A percentile compares a stretch with the other conserved stretches of the same genome.
Conservation (phyloP, 2,113 vertebrate genomes). For the Gobiocypris rarus region DNA sequence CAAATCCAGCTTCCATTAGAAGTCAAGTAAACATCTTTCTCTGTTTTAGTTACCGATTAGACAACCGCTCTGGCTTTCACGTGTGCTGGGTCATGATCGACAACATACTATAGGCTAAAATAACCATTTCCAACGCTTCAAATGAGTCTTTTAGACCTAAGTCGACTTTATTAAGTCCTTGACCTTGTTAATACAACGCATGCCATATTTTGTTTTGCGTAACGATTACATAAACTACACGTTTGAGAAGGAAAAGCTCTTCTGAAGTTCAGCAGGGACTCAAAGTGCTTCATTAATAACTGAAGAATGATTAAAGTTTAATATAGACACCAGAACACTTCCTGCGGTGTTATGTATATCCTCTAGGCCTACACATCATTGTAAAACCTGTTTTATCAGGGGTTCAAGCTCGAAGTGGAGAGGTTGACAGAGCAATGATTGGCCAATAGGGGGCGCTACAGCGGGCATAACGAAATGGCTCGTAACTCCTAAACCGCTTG, state of each 20-base stretch:
- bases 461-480: no score
- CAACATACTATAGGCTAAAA: neutral
- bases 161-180: no score
- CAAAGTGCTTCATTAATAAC: constrained; percentile 33
- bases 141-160: neutral
- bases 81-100: neutral
- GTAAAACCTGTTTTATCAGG: no score
- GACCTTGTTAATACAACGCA: neutral
- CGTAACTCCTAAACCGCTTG: no score
- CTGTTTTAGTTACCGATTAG: neutral
- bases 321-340: constrained; percentile 9
- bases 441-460: no score
- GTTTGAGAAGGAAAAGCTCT: neutral
- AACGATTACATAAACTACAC: neutral
- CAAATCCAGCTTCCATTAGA: neutral
- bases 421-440: no score
- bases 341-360: no score
- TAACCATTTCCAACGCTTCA: neutral
- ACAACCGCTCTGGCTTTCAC: neutral
- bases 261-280: neutral
- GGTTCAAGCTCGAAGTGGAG: no score
- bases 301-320: constrained; percentile 28
- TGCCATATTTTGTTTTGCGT: neutral
- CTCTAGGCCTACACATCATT: neutral
- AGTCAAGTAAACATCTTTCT: neutral